phyloP scores from a whole-genome alignment of 2,113 vertebrate genomes.

The Actenoides hombroni region DNA sequence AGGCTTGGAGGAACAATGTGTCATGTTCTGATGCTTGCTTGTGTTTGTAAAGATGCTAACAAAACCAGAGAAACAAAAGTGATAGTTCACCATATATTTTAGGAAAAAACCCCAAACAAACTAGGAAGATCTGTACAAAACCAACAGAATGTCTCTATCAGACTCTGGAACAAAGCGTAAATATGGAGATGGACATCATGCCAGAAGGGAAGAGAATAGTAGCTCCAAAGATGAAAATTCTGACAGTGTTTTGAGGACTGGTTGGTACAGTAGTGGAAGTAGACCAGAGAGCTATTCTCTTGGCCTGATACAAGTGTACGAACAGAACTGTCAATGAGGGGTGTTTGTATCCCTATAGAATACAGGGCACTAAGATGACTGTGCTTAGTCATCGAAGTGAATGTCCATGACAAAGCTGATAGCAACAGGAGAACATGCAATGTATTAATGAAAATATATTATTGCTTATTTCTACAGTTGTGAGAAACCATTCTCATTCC shows the following conservation, averaged over 20 bases:
- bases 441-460: not conserved
- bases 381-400: not conserved
- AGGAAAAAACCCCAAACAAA: not conserved
- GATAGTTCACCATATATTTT: not conserved
- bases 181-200: not conserved
- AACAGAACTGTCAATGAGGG: not conserved
- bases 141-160: not conserved
- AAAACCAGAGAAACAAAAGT: not conserved
- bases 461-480: not conserved
- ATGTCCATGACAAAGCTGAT: not conserved
- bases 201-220: not conserved
- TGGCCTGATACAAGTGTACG: not conserved
- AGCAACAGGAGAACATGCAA: not conserved
- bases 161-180: not conserved
- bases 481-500: not conserved
- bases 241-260: not conserved
- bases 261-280: not conserved
- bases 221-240: not conserved
- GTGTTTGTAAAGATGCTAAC: not conserved
- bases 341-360: not conserved
- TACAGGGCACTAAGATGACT: not conserved
- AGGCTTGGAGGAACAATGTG: not conserved
- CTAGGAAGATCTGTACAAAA: not conserved
- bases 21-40: not conserved
- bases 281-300: not conserved